phyloP scores from a whole-genome alignment of 2,113 vertebrate genomes.

The Thamnaconus septentrionalis region DNA sequence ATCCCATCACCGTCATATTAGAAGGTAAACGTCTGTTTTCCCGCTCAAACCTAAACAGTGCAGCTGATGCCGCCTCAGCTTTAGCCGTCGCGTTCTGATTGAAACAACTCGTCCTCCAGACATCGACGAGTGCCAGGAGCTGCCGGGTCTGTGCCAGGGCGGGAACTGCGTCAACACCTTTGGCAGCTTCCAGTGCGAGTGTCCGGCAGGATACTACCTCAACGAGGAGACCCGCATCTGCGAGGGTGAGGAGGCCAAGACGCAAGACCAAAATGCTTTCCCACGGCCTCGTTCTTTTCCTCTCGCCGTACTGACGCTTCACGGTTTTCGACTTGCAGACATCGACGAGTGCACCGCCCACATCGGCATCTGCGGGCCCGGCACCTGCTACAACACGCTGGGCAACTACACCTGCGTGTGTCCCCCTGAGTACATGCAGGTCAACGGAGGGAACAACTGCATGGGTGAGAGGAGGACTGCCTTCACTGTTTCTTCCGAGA shows the following conservation, averaged over 20 bases:
- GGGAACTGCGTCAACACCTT: conserved; percentile 92
- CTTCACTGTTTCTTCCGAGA: background rate
- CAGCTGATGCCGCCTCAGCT: background rate
- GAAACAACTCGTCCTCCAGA: conserved; percentile 67
- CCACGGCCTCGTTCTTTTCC: too few relatives aligned
- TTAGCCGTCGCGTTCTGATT: background rate
- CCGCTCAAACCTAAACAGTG: background rate
- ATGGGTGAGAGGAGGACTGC: conserved; percentile 80
- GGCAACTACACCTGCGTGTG: conserved; percentile 95
- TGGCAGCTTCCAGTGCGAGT: conserved; percentile 93
- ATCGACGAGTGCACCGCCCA: conserved; percentile 88
- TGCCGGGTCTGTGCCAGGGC: conserved; percentile 90
- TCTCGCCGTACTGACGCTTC: too few relatives aligned
- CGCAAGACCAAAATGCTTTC: background rate
- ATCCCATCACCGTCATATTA: conserved; percentile 90
- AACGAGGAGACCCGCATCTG: conserved; percentile 87
- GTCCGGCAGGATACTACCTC: conserved; percentile 88
- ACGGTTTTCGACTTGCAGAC: conserved; percentile 67
- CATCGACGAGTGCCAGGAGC: conserved; percentile 91
- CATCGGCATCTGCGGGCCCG: conserved; percentile 87
- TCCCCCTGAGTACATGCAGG: conserved; percentile 92
- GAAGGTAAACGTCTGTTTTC: conserved; percentile 80
- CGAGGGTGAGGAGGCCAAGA: conserved; percentile 79
- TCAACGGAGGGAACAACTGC: conserved; percentile 91
- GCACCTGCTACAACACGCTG: conserved; percentile 93